A percentile compares a stretch with the other conserved stretches of the same genome.
These are phyloP conservation scores for Nephrocerus scutellatus DNA, from an alignment of 2,888 invertebrate species.

Conservation along the genomic window DNA sequence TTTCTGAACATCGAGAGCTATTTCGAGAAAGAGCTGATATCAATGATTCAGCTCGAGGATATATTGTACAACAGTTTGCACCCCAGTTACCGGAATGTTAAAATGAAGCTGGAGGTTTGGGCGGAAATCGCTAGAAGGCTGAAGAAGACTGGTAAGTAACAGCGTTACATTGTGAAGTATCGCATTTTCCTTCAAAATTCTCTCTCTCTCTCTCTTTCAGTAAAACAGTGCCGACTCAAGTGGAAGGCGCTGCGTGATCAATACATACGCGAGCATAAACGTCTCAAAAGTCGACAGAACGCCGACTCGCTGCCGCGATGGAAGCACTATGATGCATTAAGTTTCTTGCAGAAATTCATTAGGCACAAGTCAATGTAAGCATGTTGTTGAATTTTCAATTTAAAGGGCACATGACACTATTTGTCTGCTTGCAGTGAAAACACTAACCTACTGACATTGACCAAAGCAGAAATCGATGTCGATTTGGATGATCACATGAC, in stretches of 20 bases:
- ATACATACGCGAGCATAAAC: conserved; percentile 42
- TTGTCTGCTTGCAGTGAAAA: not conserved
- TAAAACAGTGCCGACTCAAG: conserved; percentile 41
- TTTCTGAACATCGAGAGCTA: conserved; percentile 44
- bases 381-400: too few species aligned
- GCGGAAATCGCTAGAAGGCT: conserved; percentile 42
- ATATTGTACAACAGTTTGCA: conserved; percentile 38
- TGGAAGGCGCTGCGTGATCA: conserved; percentile 44
- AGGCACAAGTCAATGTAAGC: conserved; percentile 38
- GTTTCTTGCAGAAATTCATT: conserved; percentile 38
- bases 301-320: conserved; percentile 34
- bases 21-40: conserved; percentile 42
- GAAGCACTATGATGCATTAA: conserved; percentile 42
- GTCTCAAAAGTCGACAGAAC: conserved; percentile 32
- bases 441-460: too few species aligned
- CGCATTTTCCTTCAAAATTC: not conserved
- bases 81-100: conserved; percentile 39
- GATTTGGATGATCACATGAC: conserved; percentile 32
- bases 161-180: not conserved
- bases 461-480: conserved; percentile 30
- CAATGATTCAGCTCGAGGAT: conserved; percentile 36
- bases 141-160: conserved; percentile 34
- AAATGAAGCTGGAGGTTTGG: conserved; percentile 38
- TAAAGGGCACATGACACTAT: not conserved
- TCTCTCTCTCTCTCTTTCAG: conserved; percentile 19